Percentiles rank a stretch among this genome's conserved stretches.
phyloP scores from a whole-genome alignment of 2,888 invertebrate species.

The Acanthosepion lycidas region DNA sequence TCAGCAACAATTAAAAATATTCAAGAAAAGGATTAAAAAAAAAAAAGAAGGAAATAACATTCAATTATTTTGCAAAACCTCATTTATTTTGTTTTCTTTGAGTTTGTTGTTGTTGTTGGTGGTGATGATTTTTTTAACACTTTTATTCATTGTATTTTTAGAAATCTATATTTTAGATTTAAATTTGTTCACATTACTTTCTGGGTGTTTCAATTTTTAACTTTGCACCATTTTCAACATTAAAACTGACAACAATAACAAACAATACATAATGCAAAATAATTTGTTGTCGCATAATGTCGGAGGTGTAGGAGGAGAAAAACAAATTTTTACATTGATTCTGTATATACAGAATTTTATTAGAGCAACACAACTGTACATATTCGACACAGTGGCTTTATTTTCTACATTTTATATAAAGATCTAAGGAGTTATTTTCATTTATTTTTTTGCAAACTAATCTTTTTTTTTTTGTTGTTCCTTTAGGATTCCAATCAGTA shows the following conservation, averaged over 20 bases:
- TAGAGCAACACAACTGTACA: not conserved
- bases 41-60: not conserved
- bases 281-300: not conserved
- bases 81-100: not conserved
- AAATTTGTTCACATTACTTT: not conserved
- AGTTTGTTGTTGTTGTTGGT: not conserved
- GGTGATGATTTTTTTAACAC: not conserved
- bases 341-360: not conserved
- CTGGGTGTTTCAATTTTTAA: not conserved
- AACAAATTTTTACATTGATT: not conserved
- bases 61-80: slow-evolving; percentile 12
- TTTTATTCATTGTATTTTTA: slow-evolving; percentile 33
- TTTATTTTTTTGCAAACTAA: too few relatives aligned
- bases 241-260: not conserved
- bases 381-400: not conserved
- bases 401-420: not conserved
- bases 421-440: too few relatives aligned
- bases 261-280: not conserved
- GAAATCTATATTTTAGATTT: slow-evolving; percentile 3
- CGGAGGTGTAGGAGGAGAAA: not conserved
- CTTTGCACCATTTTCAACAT: not conserved
- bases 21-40: not conserved
- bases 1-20: not conserved
- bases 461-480: too few relatives aligned
- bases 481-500: too few relatives aligned